Base-by-base conservation (phyloP, 2,113 vertebrate species). In the Tursiops truncatus region DNA sequence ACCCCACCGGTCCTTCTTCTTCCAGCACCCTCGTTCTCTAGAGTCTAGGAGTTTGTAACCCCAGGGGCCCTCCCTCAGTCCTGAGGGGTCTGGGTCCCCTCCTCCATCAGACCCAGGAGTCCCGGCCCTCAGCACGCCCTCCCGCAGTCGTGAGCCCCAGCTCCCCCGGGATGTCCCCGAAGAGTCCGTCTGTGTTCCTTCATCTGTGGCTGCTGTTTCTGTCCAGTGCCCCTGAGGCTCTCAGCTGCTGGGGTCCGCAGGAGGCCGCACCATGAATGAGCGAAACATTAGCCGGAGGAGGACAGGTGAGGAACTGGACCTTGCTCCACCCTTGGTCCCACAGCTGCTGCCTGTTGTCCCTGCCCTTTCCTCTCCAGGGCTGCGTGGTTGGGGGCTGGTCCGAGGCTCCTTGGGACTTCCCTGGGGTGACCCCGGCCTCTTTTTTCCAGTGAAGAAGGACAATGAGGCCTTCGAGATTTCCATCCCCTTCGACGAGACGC, bases 401-500 rank as follows among this genome's bases (percentile, higher is more conserved):
- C 4, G 0, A 2, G 44, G 63, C 26, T 12, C 3, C 20, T 1
- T 5, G 17, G 63, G 25, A 23, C 8, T 8, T 41, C 44, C 41
- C n/a, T 5, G 44, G 20, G 80, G n/a, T 96, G 82, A 97, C 58
- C 82, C 1, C 11, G 53, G 60, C 79, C 58, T 96, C 84, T 92
- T 21, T n/a, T 76, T 74, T 71, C 63, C 88, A 99, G 99, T 99
- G 97, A 99, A 99, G 50, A 99, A 99, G 97, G 99, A 99, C 28
- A 99, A 99, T 47, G 99, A 99, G 12, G 71, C 98, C 41, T 99
- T 99, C 90, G 99, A 99, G 97, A 98, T 99, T 95, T 93, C 99
- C 92, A 98, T 99, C 68, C 99, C 99, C 0, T 99, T 99, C 74
- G 99, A 99, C 63, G 99, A 99, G 92, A 98, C 98, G 44, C 99